Evolutionary conservation across 2,888 invertebrate species (phyloP), one percentile per base, ranked within the genome.

Genomic region (Malacosoma neustria): DNA sequence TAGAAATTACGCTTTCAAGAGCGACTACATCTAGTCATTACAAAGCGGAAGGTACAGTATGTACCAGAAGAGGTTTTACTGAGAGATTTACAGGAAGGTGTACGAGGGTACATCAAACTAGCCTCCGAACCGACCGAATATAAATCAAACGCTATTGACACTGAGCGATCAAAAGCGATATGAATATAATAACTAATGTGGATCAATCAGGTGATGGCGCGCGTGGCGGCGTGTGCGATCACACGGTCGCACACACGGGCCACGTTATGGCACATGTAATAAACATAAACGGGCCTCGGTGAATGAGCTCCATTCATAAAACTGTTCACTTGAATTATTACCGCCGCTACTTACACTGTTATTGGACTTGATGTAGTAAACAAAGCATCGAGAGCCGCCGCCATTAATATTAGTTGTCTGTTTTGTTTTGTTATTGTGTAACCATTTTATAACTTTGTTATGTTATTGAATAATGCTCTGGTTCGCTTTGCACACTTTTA

Each of bases 291-390:
- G 60, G 51, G 57, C 51, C 52, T 55, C 57, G 22, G 40, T 53
- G 46, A 48, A 45, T 46, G 49, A 48, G 58, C 51, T 50, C 57
- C 77, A 76, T 76, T 77, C 73, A 75, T 68, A 69, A 72, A 65
- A 60, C 53, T 51, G 58, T 48, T 22, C 22, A 60, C 61, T 62
- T 62, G 68, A 73, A 61, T 73, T 68, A 75, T 69, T 64, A 50
- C 52, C 54, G 22, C 22, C 22, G 22, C 22, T 22, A 22, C 22
- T 22, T 22, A 22, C 56, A 54, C 57, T 55, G 59, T 58, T 60
- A 62, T 61, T 65, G 54, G 60, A 55, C 41, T 47, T 22, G 54
- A 50, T 52, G 55, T 69, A 61, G 70, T 71, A 69, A 70, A 70
- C 71, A 65, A 55, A 54, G 49, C 50, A 44, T 51, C 37, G 41